Evolutionary conservation across 2,113 vertebrate genomes (phyloP).

Genomic region (Meles meles): DNA sequence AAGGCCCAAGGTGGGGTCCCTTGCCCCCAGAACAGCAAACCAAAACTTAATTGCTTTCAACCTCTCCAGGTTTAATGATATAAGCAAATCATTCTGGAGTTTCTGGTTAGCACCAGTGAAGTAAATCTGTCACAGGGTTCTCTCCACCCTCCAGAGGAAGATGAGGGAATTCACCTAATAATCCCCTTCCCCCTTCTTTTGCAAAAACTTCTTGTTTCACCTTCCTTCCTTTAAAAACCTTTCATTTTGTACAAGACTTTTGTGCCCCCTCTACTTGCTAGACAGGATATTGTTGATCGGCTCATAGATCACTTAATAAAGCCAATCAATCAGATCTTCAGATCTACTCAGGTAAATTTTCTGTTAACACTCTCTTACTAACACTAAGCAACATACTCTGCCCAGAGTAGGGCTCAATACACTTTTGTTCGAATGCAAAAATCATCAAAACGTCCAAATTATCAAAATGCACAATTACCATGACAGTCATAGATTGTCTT

Average conservation of each 20-base stretch:
- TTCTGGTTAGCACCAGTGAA: background rate
- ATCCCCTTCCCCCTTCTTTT: background rate
- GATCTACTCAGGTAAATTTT: background rate
- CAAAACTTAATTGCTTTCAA: background rate
- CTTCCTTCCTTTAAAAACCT: background rate
- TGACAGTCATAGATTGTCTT: background rate
- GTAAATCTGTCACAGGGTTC: background rate
- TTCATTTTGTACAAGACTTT: background rate
- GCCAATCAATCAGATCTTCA: background rate
- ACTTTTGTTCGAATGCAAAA: slow-evolving; percentile 26
- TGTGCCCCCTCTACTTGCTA: background rate
- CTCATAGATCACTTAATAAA: background rate
- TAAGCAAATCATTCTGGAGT: background rate
- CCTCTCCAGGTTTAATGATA: background rate
- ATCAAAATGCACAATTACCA: background rate
- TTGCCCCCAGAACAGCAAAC: background rate
- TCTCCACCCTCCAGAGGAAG: background rate
- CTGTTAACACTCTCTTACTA: background rate
- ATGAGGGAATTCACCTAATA: background rate
- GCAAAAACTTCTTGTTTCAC: background rate
- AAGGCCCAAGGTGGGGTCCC: background rate
- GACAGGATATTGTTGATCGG: background rate
- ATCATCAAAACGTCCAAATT: background rate
- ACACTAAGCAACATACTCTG: background rate
- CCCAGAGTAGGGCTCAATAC: background rate